Evolutionary conservation across 2,797 vertebrate genomes (phyloP), one percentile per base, ranked within the genome.

Genomic region (Pachyuromys duprasi): DNA sequence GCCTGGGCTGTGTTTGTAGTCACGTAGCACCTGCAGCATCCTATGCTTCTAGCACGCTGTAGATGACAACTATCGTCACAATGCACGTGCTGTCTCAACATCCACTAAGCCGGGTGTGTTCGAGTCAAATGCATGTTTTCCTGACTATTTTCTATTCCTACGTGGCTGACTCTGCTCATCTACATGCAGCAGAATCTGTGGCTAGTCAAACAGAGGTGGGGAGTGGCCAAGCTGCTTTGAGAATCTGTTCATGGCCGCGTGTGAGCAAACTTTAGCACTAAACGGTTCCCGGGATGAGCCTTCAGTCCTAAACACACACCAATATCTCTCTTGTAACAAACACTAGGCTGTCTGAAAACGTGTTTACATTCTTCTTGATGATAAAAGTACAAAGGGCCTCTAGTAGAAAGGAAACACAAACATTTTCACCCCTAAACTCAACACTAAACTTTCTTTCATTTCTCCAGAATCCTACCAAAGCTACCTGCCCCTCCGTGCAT

Each of bases 151-250:
- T 28, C 49, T 65, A 28, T 55, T 18, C 33, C 45, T 4, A 28
- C 4, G 3, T 26, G 49, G 45, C 65, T 24, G 12, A 86, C 33
- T 70, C 65, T 18, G 65, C 33, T 24, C 22, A 70, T 15, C 65
- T 26, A 14, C 8, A 7, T 39, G 49, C 1, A 36, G 20, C 22
- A 8, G 45, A 69, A 36, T 39, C 49, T 0, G 8, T 1, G 20
- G 65, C 49, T 9, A 20, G 49, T 20, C 39, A 84, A 81, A 28
- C 22, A 0, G 5, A 17, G 36, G 79, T 8, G 39, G 79, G 26
- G 24, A 17, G 24, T 18, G 39, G 80, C 7, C 24, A 62, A 82
- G 57, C 14, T 39, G 80, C 57, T 60, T 42, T 62, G 80, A 62
- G 57, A 42, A 82, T 26, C 3, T 81, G 55, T 62, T 62, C 14